These are phyloP conservation scores for Oxyscelio sp. DNA, from an alignment of 2,888 invertebrate species.

Conservation along the genomic window DNA sequence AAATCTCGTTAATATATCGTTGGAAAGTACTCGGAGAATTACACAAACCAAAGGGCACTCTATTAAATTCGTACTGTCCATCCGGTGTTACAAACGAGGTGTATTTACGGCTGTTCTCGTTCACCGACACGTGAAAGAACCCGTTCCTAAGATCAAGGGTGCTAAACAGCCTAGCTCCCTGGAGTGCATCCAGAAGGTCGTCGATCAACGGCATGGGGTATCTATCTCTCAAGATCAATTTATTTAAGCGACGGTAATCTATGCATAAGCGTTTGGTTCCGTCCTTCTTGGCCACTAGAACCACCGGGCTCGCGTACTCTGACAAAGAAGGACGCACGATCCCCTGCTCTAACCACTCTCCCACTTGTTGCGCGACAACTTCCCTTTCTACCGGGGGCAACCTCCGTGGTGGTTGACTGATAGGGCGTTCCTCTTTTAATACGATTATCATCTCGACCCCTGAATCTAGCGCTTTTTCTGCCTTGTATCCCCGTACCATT, in stretches of 20 bases:
- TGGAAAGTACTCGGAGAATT: constrained; percentile 20
- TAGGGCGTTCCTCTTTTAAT: background rate
- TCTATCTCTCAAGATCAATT: background rate
- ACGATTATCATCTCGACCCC: background rate
- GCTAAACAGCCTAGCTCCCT: background rate
- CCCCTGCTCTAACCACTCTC: background rate
- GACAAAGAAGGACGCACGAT: background rate
- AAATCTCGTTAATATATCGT: constrained; percentile 1
- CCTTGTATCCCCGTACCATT: background rate
- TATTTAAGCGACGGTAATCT: background rate
- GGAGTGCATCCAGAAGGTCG: background rate
- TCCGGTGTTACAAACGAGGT: background rate
- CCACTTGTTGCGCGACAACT: background rate
- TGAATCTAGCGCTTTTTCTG: background rate
- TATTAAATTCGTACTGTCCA: background rate
- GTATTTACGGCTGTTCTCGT: background rate
- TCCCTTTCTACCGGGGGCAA: background rate
- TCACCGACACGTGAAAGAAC: background rate
- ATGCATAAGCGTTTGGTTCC: background rate
- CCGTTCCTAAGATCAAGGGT: background rate
- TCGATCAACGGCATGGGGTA: background rate
- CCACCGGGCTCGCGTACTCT: background rate
- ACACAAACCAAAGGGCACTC: constrained; percentile 6
- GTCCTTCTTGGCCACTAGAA: background rate
- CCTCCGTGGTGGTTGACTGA: background rate